A percentile compares a stretch with the other conserved stretches of the same genome.
phyloP scores from a whole-genome alignment of 2,888 invertebrate species.

The Limulus polyphemus region DNA sequence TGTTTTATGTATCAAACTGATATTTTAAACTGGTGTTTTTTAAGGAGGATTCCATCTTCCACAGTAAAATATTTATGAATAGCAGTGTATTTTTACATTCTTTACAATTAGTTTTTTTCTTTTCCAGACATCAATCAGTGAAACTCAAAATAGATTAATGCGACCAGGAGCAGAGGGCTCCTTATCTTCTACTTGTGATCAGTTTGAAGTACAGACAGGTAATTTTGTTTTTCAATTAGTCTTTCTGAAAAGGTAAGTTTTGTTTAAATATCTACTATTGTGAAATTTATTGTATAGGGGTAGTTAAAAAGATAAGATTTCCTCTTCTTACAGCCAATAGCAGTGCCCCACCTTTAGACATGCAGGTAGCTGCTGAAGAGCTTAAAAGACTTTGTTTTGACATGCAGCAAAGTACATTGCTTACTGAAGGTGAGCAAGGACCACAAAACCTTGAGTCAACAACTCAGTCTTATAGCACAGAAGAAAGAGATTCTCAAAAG shows the following conservation, averaged over 20 bases:
- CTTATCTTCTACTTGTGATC: slow-evolving; percentile 29
- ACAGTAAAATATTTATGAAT: no score
- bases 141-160: slow-evolving; percentile 30
- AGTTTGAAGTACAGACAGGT: background rate
- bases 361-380: background rate
- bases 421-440: background rate
- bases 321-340: slow-evolving; percentile 2
- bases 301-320: background rate
- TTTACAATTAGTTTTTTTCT: no score
- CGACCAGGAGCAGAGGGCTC: slow-evolving; percentile 29
- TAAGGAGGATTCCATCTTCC: no score
- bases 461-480: slow-evolving; percentile 2
- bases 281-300: background rate
- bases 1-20: no score
- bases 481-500: slow-evolving; percentile 36
- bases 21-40: no score
- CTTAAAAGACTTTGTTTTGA: background rate
- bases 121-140: slow-evolving; percentile 35
- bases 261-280: no score
- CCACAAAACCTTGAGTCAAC: slow-evolving; percentile 1
- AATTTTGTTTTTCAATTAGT: background rate
- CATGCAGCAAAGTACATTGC: background rate
- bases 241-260: no score
- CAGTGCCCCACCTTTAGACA: background rate
- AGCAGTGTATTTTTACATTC: no score